Evolutionary conservation across 2,888 invertebrate genomes (phyloP), one percentile per base, ranked within the genome.

Genomic region (Lasius platythorax): DNA sequence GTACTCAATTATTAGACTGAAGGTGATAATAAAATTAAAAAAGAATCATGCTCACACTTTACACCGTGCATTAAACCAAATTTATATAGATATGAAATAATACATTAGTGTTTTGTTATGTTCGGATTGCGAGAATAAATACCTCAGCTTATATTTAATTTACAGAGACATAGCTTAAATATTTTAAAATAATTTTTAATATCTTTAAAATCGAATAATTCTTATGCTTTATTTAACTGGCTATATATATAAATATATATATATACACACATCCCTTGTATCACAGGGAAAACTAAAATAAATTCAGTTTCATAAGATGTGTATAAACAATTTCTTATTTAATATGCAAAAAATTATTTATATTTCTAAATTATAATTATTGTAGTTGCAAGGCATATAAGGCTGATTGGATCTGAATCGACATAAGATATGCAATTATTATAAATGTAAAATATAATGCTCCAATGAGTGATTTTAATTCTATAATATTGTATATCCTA

Each of bases 71-170:
- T 73, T 74, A 83, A 68, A 75, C 82, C 75, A 86, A 85, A 84
- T 90, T 90, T 84, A 83, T 81, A 83, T 85, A 85, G 73, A 40
- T 85, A 76, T 18, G 58, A 82, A 87, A 83, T 63, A 56, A 66
- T 79, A 56, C 76, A 30, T 78, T 46, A 84, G 66, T 73, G 46
- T 73, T 89, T 86, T 87, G 83, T 89, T 89, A 85, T 67, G 74
- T 58, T 74, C 74, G 63, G 61, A 46, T 79, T 86, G 78, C 83
- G 56, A 74, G 66, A 87, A 73, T 86, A 83, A 88, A 91, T 89
- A 87, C 85, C 87, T 89, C 86, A 85, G 40, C 68, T 86, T 86
- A 82, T n/a, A 40, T 85, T 68, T 89, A 88, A 85, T 85, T 88
- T 90, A 85, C 86, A 70, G 73, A 15, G 15, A 76, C 87, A 70